Evolutionary conservation across 2,888 invertebrate species (phyloP), one percentile per base, ranked within the genome.

Genomic region (Hoplodrina ambigua): DNA sequence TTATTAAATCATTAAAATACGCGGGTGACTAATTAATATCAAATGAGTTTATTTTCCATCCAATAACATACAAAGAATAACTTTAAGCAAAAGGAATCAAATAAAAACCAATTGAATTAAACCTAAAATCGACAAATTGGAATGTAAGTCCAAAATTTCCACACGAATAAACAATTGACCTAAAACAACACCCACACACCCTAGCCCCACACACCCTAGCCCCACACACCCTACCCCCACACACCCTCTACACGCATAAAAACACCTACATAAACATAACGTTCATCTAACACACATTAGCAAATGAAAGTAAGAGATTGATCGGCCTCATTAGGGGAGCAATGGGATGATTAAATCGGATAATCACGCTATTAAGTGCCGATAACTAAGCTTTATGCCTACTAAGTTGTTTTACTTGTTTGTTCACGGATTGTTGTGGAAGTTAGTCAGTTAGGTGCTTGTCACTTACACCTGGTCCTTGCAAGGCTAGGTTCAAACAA

Each of bases 251-350:
- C 25, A 25, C 25, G 19, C 6, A 33, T 3, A 19, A 1, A 19
- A 3, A 6, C 37, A 49, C 13, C 5, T 13, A 46, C 17, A 52
- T 19, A 50, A 19, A 54, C n/a, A 60, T 25, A 33, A 4, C 10
- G 30, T 62, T 74, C 7, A 15, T 19, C 33, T 25, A 57, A 41
- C 54, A 68, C 53, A 69, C 80, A 79, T 81, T 81, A 72, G 70
- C 49, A 66, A 82, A 81, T 82, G 46, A 70, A 75, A 70, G 69
- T 66, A 53, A 61, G 72, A 72, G 75, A 82, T 71, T 71, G 72
- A 76, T 81, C 25, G 57, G 37, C 4, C 49, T 72, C 80, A 60
- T 82, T 76, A 72, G 56, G 30, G 17, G 3, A 20, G 30, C 55
- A 72, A 70, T 70, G 52, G 59, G 53, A 54, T 65, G 69, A 82